These are phyloP conservation scores for Nesometra sesokonis DNA, from an alignment of 35 echinoderm and acorn worm species.

Conservation along the genomic window DNA sequence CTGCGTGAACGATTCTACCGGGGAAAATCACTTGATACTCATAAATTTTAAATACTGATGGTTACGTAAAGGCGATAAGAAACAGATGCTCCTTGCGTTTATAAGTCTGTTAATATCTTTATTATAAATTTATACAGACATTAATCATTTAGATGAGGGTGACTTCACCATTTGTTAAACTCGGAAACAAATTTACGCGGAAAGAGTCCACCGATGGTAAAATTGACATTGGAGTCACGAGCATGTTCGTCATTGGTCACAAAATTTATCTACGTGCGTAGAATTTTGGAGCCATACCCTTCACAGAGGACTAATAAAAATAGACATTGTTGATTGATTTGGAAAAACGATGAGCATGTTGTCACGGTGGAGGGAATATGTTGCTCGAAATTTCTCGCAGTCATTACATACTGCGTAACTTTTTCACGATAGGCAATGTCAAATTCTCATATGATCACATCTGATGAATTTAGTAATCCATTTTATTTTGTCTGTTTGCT, in stretches of 20 bases:
- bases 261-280: not conserved
- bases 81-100: not conserved
- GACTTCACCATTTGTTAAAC: not conserved
- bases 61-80: not conserved
- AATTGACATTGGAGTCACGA: not conserved
- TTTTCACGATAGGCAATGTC: no score
- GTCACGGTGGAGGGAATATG: not conserved
- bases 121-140: not conserved
- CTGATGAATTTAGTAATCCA: no score
- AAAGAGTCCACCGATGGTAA: not conserved
- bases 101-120: not conserved
- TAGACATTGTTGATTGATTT: not conserved
- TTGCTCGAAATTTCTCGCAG: not conserved
- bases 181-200: not conserved
- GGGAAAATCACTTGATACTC: not conserved
- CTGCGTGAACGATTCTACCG: not conserved
- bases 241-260: not conserved
- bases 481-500: no score
- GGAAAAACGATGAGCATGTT: not conserved
- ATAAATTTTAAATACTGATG: not conserved
- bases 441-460: no score
- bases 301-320: not conserved
- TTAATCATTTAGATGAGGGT: not conserved
- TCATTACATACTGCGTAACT: not conserved
- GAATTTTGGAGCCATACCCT: not conserved